phyloP scores from a whole-genome alignment of 2,888 invertebrate species.

The Rotaria sp. region DNA sequence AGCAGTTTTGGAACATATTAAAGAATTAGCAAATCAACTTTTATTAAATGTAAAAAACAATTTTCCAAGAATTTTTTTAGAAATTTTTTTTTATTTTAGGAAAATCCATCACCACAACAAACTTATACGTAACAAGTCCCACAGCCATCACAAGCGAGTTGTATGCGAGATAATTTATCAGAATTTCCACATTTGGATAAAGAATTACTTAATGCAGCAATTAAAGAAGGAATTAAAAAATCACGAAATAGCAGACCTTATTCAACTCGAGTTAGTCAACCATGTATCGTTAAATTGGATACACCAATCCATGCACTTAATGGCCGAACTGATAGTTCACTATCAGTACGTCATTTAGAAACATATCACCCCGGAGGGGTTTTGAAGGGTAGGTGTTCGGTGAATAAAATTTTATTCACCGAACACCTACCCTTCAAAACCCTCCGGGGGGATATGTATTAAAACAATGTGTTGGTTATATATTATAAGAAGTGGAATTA shows the following conservation, averaged over 20 bases:
- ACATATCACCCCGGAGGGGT: too few species aligned
- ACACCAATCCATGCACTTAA: not conserved
- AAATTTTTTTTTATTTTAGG: not conserved
- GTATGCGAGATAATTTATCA: not conserved
- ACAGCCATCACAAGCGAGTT: not conserved
- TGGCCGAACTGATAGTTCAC: constrained; percentile 9
- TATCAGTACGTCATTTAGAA: constrained; percentile 72
- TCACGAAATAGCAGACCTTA: constrained; percentile 8
- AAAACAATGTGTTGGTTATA: constrained; percentile 80
- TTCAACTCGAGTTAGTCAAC: constrained; percentile 8
- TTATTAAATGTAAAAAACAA: constrained; percentile 53
- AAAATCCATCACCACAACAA: not conserved
- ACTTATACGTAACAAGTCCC: constrained; percentile 3
- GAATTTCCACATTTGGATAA: constrained; percentile 26
- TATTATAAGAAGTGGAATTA: too few species aligned
- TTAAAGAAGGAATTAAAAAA: constrained; percentile 25
- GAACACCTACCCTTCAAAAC: too few species aligned
- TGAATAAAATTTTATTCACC: too few species aligned
- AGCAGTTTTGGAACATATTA: constrained; percentile 47
- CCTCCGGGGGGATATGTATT: too few species aligned
- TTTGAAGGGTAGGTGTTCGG: too few species aligned
- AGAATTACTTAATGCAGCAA: not conserved
- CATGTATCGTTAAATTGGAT: not conserved
- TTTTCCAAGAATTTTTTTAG: too few species aligned
- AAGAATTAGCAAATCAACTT: constrained; percentile 54